A percentile compares a stretch with the other conserved stretches of the same genome.
These are phyloP conservation scores for Anodontia alba DNA, from an alignment of 2,888 invertebrate genomes.

Conservation along the genomic window DNA sequence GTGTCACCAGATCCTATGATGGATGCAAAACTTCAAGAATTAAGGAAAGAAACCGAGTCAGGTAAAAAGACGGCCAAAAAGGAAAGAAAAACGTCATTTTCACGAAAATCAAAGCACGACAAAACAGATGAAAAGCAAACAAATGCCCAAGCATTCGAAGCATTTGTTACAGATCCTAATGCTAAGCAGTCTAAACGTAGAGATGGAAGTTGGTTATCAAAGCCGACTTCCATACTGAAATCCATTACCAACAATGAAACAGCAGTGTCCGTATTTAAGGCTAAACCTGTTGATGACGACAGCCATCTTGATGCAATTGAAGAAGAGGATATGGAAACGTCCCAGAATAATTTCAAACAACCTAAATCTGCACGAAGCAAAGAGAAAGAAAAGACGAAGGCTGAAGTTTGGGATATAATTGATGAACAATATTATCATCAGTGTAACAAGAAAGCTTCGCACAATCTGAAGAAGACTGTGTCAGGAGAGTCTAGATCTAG, in stretches of 20 bases:
- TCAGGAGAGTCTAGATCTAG: conserved; percentile 68
- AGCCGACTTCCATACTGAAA: conserved; percentile 66
- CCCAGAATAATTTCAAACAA: background rate
- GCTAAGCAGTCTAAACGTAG: conserved; percentile 54
- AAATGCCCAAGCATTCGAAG: conserved; percentile 50
- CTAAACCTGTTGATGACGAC: conserved; percentile 59
- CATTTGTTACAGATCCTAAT: conserved; percentile 46
- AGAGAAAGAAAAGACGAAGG: conserved; percentile 53
- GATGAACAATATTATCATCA: conserved; percentile 64
- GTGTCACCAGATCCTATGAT: conserved; percentile 60
- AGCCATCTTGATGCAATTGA: conserved; percentile 63
- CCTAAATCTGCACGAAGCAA: conserved; percentile 32
- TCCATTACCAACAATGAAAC: conserved; percentile 67
- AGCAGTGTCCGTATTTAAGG: conserved; percentile 66
- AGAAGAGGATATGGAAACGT: conserved; percentile 69
- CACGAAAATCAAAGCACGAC: conserved; percentile 46
- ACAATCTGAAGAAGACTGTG: conserved; percentile 65
- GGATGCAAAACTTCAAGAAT: conserved; percentile 53
- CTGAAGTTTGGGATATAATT: conserved; percentile 63
- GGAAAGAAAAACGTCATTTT: conserved; percentile 56
- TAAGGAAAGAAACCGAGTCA: conserved; percentile 51
- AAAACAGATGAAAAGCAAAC: conserved; percentile 29
- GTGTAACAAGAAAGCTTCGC: conserved; percentile 60
- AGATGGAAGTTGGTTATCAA: conserved; percentile 62
- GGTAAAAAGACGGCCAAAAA: conserved; percentile 38